Conservation (phyloP, 2,113 vertebrate species). For the Brachypodius melanocephalos region DNA sequence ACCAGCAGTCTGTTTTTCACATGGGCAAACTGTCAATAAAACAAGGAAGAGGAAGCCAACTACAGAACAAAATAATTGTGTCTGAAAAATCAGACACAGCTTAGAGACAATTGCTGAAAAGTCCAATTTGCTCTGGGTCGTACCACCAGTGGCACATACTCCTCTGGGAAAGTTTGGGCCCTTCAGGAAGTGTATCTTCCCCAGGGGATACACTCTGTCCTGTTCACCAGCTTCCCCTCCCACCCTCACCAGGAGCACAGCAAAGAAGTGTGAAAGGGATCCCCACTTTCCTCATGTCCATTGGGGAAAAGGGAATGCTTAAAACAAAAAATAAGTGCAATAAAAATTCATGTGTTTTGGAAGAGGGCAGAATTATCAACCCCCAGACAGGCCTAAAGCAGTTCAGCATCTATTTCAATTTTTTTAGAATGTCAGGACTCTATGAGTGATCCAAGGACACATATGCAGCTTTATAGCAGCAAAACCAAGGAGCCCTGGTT, state of each 20-base stretch:
- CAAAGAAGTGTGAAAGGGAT: neutral
- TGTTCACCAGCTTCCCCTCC: neutral
- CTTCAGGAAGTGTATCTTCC: neutral
- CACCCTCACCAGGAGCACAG: neutral
- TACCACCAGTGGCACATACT: neutral
- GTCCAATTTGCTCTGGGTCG: neutral
- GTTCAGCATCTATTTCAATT: neutral
- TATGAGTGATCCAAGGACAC: neutral
- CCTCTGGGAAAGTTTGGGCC: neutral
- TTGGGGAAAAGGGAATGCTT: neutral
- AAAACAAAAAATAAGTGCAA: neutral
- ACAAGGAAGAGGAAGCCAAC: neutral
- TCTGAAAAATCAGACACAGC: neutral
- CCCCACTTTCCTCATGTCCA: neutral
- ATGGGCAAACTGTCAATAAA: neutral
- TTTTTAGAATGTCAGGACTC: neutral
- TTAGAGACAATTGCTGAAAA: neutral
- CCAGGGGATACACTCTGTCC: neutral
- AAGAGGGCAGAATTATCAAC: neutral
- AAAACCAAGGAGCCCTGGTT: neutral
- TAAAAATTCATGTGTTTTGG: neutral
- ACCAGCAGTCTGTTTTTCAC: neutral
- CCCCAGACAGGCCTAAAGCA: neutral
- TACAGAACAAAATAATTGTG: neutral
- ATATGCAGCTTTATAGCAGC: neutral